phyloP scores from a whole-genome alignment of 2,797 vertebrate species.

The Arnoldichthys spilopterus region DNA sequence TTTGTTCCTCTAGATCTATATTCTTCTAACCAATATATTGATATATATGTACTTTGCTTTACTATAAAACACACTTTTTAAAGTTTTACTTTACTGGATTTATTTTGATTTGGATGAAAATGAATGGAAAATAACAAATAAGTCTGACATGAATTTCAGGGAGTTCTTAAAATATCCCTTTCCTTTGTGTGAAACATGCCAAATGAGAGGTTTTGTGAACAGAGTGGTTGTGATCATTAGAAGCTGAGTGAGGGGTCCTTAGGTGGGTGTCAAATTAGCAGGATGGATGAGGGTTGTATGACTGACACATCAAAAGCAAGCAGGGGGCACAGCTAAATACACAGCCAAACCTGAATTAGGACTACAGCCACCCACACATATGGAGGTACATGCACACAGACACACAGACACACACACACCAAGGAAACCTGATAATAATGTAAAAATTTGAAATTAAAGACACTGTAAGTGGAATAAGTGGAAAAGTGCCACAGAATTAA shows the following conservation, averaged over 20 bases:
- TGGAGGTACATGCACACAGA: background rate
- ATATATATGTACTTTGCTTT: too few species aligned
- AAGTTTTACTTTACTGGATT: too few species aligned
- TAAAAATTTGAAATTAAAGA: background rate
- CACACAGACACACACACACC: conserved; percentile 31
- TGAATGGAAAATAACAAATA: conserved; percentile 14
- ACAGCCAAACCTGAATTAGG: conserved; percentile 28
- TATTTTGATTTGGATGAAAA: background rate
- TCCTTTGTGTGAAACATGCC: background rate
- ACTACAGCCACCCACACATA: conserved; percentile 34
- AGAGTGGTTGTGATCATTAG: conserved; percentile 11
- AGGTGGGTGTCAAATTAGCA: conserved; percentile 39
- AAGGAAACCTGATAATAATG: conserved; percentile 11
- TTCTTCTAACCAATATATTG: too few species aligned
- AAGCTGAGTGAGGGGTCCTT: conserved; percentile 21
- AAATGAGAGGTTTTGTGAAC: background rate
- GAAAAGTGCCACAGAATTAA: background rate
- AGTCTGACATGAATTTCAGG: background rate
- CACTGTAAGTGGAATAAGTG: conserved; percentile 7
- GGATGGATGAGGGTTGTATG: conserved; percentile 17
- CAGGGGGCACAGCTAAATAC: conserved; percentile 34
- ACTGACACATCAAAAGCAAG: conserved; percentile 30
- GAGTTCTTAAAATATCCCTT: background rate
- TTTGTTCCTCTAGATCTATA: too few species aligned
- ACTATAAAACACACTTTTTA: too few species aligned